These are phyloP conservation scores for Sterrhoptilus dennistouni DNA, from an alignment of 2,113 vertebrate genomes.

Conservation along the genomic window DNA sequence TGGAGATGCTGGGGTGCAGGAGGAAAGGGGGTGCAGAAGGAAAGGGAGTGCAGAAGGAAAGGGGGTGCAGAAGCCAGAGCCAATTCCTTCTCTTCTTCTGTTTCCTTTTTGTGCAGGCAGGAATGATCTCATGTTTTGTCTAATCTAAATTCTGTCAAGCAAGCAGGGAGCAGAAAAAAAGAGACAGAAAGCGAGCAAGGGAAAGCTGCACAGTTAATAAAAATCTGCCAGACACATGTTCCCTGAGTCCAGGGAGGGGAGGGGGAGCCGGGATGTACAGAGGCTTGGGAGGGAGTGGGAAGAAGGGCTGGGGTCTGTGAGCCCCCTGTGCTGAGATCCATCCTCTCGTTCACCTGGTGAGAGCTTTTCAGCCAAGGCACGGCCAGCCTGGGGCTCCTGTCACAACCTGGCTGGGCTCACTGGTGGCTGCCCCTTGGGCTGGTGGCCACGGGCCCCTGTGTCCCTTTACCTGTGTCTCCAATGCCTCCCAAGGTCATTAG, in stretches of 20 bases:
- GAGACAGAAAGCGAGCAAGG: background rate
- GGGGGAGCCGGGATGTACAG: background rate
- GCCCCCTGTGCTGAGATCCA: background rate
- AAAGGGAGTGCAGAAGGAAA: background rate
- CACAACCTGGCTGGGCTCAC: background rate
- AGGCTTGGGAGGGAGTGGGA: background rate
- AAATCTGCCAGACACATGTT: conserved; percentile 83
- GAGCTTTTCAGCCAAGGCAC: background rate
- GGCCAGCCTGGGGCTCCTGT: rapidly evolving
- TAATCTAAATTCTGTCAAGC: conserved; percentile 83
- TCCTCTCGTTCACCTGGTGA: background rate
- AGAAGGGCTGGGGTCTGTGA: background rate
- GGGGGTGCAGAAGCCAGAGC: background rate
- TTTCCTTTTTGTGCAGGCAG: conserved; percentile 53
- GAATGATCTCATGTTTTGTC: conserved; percentile 82
- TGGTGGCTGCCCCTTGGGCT: background rate
- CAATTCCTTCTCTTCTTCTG: background rate
- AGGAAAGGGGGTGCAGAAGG: background rate
- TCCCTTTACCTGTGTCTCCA: background rate
- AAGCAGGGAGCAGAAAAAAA: conserved; percentile 60
- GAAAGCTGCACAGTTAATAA: conserved; percentile 66
- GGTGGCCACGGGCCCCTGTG: background rate
- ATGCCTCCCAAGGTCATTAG: background rate
- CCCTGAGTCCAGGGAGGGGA: conserved; percentile 56
- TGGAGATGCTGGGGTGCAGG: background rate